These are phyloP conservation scores for Papilio xuthus DNA, from an alignment of 1,140 invertebrate species.

Conservation along the genomic window DNA sequence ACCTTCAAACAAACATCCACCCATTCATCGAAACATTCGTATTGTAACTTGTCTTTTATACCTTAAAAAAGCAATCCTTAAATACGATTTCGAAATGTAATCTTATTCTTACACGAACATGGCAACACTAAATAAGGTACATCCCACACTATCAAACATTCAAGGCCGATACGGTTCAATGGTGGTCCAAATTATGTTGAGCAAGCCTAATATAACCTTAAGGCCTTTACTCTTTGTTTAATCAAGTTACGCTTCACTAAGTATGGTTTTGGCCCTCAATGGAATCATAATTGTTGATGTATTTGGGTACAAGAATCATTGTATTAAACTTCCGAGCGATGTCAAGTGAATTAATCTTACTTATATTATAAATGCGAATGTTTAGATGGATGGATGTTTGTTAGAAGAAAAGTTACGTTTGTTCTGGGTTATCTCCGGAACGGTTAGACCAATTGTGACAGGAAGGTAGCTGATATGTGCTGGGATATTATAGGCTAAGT, in stretches of 20 bases:
- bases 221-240: conserved; percentile 2
- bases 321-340: neutral
- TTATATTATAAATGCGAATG: too few relatives aligned
- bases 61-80: neutral
- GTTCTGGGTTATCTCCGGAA: too few relatives aligned
- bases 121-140: neutral
- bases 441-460: too few relatives aligned
- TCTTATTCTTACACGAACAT: neutral
- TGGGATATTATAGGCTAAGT: too few relatives aligned
- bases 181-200: conserved; percentile 3
- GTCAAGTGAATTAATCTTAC: conserved; percentile 6
- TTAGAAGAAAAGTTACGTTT: too few relatives aligned
- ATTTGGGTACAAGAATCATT: neutral
- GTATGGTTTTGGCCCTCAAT: conserved; percentile 15
- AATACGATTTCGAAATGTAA: neutral
- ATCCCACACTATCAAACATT: neutral
- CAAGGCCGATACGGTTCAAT: conserved; percentile 19
- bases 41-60: neutral
- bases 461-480: too few relatives aligned
- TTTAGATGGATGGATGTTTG: too few relatives aligned
- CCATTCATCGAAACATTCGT: too few relatives aligned
- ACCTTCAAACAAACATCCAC: too few relatives aligned
- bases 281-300: neutral
- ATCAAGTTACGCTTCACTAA: conserved; percentile 12
- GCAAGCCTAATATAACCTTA: conserved; percentile 11